Percentiles rank a stretch among this genome's conserved stretches.
Conservation (phyloP, 2,797 vertebrate species). For the Catostomus latipinnis region DNA sequence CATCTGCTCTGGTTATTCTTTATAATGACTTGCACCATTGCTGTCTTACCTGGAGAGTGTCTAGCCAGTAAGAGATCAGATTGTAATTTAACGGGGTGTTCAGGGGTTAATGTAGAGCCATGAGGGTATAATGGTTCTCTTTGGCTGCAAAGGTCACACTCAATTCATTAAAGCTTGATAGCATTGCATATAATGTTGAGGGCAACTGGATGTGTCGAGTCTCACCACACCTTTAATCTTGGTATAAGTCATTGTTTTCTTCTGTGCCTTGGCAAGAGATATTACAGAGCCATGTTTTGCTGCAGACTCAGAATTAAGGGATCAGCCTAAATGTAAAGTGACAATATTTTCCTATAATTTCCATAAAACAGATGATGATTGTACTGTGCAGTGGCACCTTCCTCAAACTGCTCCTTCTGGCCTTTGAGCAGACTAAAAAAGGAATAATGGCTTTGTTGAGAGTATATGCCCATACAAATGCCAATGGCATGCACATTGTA, state of each 20-base stretch:
- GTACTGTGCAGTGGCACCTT: neutral
- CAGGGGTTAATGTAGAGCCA: conserved; percentile 29
- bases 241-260: neutral
- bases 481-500: conserved; percentile 3
- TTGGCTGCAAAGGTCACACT: conserved; percentile 21
- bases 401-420: neutral
- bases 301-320: neutral
- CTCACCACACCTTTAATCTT: conserved; percentile 8
- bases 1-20: conserved; percentile 5
- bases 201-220: neutral
- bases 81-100: neutral
- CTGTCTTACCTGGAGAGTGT: conserved; percentile 7
- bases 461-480: conserved; percentile 18
- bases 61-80: neutral
- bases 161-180: conserved; percentile 12
- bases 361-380: conserved; percentile 9
- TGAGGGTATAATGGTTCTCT: conserved; percentile 22
- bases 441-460: conserved; percentile 23
- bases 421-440: neutral
- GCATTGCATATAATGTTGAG: neutral
- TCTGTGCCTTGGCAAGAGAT: neutral
- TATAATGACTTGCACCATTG: conserved; percentile 10
- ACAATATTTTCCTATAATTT: conserved; percentile 14
- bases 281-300: neutral
- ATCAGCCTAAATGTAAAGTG: neutral